Conservation (phyloP, 2,113 vertebrate species). For the Murina feae region DNA sequence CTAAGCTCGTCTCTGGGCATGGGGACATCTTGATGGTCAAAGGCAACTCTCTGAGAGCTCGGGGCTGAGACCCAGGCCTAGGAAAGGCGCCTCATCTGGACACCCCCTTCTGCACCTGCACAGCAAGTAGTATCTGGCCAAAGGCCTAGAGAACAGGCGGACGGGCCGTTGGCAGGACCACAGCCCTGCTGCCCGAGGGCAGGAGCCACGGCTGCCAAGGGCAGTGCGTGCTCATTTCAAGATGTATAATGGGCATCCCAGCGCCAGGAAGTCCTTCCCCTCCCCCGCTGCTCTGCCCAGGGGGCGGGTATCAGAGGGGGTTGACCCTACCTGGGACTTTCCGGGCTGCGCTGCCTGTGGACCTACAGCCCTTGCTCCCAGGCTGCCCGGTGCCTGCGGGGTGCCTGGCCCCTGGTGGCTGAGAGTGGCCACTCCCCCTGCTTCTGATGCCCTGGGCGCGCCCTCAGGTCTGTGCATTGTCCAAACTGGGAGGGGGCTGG, state of each 20-base stretch:
- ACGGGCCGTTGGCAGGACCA: not conserved
- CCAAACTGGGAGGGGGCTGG: not conserved
- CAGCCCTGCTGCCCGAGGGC: not conserved
- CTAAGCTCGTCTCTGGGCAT: rapidly evolving
- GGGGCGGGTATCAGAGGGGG: not conserved
- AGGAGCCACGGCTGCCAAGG: not conserved
- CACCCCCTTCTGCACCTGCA: rapidly evolving
- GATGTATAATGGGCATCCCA: not conserved
- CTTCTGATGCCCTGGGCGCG: not conserved
- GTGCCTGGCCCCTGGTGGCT: rapidly evolving
- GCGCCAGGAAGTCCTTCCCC: not conserved
- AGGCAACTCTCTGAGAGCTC: not conserved
- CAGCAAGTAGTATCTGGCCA: not conserved
- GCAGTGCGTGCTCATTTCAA: not conserved
- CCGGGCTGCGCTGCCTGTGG: not conserved
- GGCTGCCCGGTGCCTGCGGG: not conserved
- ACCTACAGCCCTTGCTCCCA: not conserved
- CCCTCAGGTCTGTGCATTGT: not conserved
- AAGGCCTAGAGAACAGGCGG: not conserved
- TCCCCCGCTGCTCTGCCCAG: not conserved
- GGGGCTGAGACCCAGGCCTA: not conserved
- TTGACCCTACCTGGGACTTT: not conserved
- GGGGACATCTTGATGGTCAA: not conserved
- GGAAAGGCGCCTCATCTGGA: not conserved
- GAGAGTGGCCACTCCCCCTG: not conserved